Evolutionary conservation across 2,797 vertebrate genomes (phyloP).

Genomic region (Nyctalus aviator): DNA sequence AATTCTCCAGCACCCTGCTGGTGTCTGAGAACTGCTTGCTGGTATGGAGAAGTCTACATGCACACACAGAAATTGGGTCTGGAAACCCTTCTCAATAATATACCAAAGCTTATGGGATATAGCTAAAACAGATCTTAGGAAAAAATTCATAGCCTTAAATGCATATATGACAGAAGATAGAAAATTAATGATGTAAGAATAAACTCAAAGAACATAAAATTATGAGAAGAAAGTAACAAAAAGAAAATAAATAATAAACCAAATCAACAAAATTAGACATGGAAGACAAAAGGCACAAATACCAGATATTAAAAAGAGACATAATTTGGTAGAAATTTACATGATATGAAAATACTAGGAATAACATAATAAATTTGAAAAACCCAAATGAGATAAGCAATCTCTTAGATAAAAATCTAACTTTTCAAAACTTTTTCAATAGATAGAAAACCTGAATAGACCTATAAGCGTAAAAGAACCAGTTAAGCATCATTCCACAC

Average conservation of each 20-base stretch:
- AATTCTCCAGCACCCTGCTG: not conserved
- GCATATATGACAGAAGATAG: not conserved
- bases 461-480: not conserved
- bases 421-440: not conserved
- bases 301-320: not conserved
- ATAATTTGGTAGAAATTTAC: not conserved
- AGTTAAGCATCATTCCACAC: not conserved
- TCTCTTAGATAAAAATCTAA: constrained; percentile 12
- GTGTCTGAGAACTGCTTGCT: not conserved
- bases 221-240: not conserved
- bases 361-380: constrained; percentile 27
- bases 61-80: not conserved
- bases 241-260: not conserved
- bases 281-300: not conserved
- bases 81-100: not conserved
- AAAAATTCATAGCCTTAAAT: not conserved
- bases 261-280: not conserved
- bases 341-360: not conserved
- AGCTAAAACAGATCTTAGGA: constrained; percentile 18
- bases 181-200: not conserved
- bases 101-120: not conserved
- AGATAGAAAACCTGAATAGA: not conserved
- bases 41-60: not conserved
- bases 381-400: not conserved
- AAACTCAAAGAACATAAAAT: not conserved